Percentiles rank a stretch among this genome's conserved stretches.
These are phyloP conservation scores for Abscondita cerata DNA, from an alignment of 2,888 invertebrate species.

Conservation along the genomic window DNA sequence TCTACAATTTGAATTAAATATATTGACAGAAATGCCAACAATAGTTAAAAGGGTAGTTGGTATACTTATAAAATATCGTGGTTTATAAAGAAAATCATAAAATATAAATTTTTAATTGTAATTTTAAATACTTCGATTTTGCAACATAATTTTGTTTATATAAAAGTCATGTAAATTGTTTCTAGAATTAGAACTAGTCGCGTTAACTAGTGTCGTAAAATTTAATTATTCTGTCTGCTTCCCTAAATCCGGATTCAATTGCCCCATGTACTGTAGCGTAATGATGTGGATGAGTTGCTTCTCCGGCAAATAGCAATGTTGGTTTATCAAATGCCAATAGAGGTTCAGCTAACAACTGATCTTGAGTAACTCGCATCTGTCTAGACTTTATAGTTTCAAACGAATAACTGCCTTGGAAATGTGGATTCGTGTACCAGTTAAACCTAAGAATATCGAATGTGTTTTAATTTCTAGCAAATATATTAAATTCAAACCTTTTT, in stretches of 20 bases:
- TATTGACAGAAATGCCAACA: no score
- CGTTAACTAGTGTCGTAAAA: slow-evolving; percentile 9
- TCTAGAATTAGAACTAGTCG: background rate
- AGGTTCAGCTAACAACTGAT: slow-evolving; percentile 25
- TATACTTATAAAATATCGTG: no score
- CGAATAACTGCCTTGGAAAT: slow-evolving; percentile 58
- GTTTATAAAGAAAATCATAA: no score
- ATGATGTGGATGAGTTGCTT: slow-evolving; percentile 58
- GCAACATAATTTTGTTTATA: no score
- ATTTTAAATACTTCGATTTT: no score
- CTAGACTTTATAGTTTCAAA: slow-evolving; percentile 36
- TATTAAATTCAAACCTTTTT: background rate
- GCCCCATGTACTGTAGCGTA: slow-evolving; percentile 61
- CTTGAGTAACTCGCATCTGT: slow-evolving; percentile 48
- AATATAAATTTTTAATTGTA: no score
- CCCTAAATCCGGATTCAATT: slow-evolving; percentile 57
- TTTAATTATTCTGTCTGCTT: slow-evolving; percentile 54
- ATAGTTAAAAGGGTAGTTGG: no score
- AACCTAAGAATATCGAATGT: slow-evolving; percentile 62
- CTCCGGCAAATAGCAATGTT: slow-evolving; percentile 63
- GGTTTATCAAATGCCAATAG: slow-evolving; percentile 57
- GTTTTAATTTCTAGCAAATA: no score
- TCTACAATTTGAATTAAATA: no score
- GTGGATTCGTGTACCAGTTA: slow-evolving; percentile 70
- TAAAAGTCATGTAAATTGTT: no score